Evolutionary conservation across 2,797 vertebrate genomes (phyloP), one percentile per base, ranked within the genome.

Genomic region (Chelonia mydas): DNA sequence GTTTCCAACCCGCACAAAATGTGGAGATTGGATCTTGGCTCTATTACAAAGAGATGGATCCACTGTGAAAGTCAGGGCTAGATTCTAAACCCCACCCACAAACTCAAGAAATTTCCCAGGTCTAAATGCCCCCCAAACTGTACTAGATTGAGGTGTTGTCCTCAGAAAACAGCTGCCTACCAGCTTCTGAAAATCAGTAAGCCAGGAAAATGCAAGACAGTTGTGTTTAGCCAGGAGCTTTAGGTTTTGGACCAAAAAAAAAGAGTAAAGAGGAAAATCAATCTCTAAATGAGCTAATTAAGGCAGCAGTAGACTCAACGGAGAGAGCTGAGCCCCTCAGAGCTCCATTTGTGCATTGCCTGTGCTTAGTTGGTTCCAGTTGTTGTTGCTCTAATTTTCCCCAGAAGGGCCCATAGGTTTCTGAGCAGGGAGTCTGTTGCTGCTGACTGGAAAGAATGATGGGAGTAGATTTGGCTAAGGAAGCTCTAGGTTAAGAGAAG

Each of bases 261-360:
- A 53, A 78, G 54, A 27, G 79, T 92, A 61, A 83, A 84, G 89
- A 90, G 28, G 25, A 57, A 94, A 95, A 86, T 68, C 51, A 92
- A 57, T 87, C 49, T 50, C 47, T 11, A 55, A 87, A 50, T 80
- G 1, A 83, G 33, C 74, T 92, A 11, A 57, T 88, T 72, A 93
- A n/a, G n/a, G 45, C 59, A 87, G 49, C 0, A 7, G 78, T 28
- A 81, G 33, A 19, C 49, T 88, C 86, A 81, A 51, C 49, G 86
- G 61, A 11, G 9, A 68, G 28, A 53, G 4, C 11, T 77, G 78
- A 93, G 28, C 3, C 28, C 2, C 49, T 93, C n/a, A 53, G 37
- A 89, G 41, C 76, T 94, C 59, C 17, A 11, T 84, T 78, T 82
- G 7, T 65, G 15, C 15, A 1, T 6, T 81, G 47, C 27, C 87